Evolutionary conservation across 2,797 vertebrate species (phyloP), one percentile per base, ranked within the genome.

Genomic region (Nothura maculosa): DNA sequence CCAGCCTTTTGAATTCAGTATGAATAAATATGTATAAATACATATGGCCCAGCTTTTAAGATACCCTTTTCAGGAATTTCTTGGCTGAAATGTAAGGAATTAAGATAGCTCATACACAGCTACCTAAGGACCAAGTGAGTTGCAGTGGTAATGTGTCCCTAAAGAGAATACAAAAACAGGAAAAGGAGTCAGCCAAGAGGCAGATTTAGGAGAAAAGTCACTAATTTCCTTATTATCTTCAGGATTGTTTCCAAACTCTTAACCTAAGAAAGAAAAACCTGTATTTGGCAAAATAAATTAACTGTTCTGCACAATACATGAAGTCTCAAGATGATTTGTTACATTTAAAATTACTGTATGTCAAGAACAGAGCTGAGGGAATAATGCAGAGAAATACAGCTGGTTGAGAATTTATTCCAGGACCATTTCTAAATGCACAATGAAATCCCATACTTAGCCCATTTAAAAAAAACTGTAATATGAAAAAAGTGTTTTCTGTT

Each of bases 311-410:
- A 87, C 50, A 80, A 75, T 47, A 30, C 0, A 0, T n/a, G 50
- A 68, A 40, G 38, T 85, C 81, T 89, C 58, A 36, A 64, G 86
- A 62, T 63, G 79, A 92, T 82, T 92, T 89, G 64, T 94, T 76
- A 85, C 84, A 78, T 85, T 80, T 50, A 81, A 32, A 55, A 81
- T 85, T 52, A 52, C n/a, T 0, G 0, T 78, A 43, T 78, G 81
- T 90, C 90, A 38, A 7, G 66, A 72, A 45, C 28, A 81, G 34
- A 83, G 36, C 43, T 7, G 34, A 72, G 62, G 55, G 84, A 87
- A 90, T 75, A 90, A 94, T 52, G 48, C 45, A 50, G 72, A 94
- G 78, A 82, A 82, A 89, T 68, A 80, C 62, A 96, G 68, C 68
- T 92, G 78, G 45, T 34, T 85, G 62, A 54, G 90, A 93, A 90